Percentiles rank a stretch among this genome's conserved stretches.
Conservation (phyloP, 2,888 invertebrate genomes). For the Torymus texanus region DNA sequence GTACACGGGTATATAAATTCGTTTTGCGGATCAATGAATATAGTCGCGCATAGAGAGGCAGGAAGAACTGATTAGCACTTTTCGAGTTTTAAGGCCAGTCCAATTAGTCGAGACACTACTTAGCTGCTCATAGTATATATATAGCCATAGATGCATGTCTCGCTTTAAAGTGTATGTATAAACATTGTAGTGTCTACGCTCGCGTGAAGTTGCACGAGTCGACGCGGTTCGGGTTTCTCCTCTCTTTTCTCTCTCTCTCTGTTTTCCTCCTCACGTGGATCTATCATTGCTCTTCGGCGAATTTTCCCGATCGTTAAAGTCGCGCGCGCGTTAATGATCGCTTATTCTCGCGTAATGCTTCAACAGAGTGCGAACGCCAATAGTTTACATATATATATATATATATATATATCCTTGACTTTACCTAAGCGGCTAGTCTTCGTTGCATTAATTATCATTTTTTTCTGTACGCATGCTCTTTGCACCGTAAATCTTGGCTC, state of each 20-base stretch:
- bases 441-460: conserved; percentile 2
- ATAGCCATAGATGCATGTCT: not conserved
- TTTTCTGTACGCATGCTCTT: no score
- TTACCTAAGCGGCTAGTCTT: not conserved
- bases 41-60: conserved; percentile 6
- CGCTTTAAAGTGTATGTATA: conserved; percentile 16
- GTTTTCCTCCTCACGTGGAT: no score
- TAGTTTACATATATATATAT: not conserved
- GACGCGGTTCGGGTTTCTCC: no score
- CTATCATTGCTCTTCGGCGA: no score
- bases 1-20: not conserved
- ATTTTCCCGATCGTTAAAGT: no score
- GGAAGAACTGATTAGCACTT: conserved; percentile 36
- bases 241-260: no score
- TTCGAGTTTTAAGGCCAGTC: conserved; percentile 39
- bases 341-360: no score
- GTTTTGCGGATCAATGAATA: not conserved
- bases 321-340: no score
- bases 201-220: no score
- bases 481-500: no score
- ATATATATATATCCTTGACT: not conserved
- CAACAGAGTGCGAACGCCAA: no score
- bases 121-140: not conserved
- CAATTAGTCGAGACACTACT: conserved; percentile 26
- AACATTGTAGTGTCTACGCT: not conserved